Percentiles rank a stretch among this genome's conserved stretches.
phyloP scores from a whole-genome alignment of 2,113 vertebrate species.

The Ceyx margarethae region DNA sequence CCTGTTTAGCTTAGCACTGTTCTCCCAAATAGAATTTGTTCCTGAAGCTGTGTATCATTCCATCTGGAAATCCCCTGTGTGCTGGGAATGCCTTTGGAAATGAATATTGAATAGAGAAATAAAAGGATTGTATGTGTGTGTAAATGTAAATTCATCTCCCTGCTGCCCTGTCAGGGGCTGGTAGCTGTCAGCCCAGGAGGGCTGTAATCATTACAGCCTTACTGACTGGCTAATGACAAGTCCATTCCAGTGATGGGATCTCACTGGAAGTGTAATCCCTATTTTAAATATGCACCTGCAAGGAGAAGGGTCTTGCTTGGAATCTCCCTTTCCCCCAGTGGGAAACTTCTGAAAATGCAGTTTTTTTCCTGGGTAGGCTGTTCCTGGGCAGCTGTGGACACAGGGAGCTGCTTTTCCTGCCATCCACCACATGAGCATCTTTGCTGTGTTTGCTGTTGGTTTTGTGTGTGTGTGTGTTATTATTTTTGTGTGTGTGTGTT shows the following conservation, averaged over 20 bases:
- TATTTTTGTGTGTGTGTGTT: background rate
- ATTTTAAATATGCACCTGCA: background rate
- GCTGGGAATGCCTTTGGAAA: slow-evolving; percentile 17
- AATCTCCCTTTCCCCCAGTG: background rate
- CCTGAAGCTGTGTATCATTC: background rate
- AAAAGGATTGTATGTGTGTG: background rate
- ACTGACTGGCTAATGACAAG: slow-evolving; percentile 2
- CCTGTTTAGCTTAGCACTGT: background rate
- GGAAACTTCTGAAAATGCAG: background rate
- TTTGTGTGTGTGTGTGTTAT: too few species aligned
- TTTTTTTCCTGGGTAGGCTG: accelerated
- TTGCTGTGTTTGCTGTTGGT: background rate
- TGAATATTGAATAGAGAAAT: slow-evolving; percentile 41
- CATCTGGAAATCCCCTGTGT: background rate
- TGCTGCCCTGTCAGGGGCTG: background rate
- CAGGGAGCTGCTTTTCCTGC: background rate
- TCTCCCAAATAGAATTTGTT: background rate
- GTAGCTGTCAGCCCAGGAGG: slow-evolving; percentile 18
- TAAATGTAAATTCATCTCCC: slow-evolving; percentile 30
- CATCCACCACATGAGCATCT: background rate
- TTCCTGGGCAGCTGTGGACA: background rate
- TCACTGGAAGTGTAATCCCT: background rate
- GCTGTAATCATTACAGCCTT: background rate
- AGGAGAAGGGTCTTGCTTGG: background rate
- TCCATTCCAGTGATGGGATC: background rate